A percentile compares a stretch with the other conserved stretches of the same genome.
Conservation (phyloP, 1,140 invertebrate genomes). For the Pomacea maculata region DNA sequence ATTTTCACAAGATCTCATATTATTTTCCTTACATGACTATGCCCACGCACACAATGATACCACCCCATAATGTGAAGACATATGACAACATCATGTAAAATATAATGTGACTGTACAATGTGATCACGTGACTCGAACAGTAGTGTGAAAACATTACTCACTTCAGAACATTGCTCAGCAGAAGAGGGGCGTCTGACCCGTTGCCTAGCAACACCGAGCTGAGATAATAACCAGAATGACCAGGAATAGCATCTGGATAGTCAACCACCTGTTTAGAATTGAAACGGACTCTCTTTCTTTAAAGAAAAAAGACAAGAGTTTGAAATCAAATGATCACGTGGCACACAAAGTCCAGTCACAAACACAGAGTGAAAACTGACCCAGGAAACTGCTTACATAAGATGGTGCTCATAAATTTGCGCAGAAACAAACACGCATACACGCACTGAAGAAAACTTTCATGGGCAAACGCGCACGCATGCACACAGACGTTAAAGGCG, state of each 20-base stretch:
- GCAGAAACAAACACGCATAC: too few species aligned
- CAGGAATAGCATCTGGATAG: constrained; percentile 12
- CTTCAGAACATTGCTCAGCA: not conserved
- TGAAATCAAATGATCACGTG: not conserved
- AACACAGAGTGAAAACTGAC: too few species aligned
- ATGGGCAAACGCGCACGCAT: too few species aligned
- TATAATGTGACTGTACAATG: not conserved
- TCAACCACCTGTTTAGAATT: constrained; percentile 6
- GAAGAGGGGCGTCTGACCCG: not conserved
- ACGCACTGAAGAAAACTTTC: too few species aligned
- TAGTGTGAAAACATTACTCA: not conserved
- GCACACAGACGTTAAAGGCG: too few species aligned
- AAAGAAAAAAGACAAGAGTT: not conserved
- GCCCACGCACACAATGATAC: not conserved
- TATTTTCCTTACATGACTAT: not conserved
- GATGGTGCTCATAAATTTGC: too few species aligned
- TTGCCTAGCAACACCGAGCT: constrained; percentile 18
- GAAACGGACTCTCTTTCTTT: not conserved
- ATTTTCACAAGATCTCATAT: too few species aligned
- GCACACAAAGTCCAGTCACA: too few species aligned
- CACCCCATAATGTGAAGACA: not conserved
- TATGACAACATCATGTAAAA: not conserved
- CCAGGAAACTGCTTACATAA: too few species aligned
- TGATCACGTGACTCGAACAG: not conserved
- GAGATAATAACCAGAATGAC: constrained; percentile 6